A percentile compares a stretch with the other conserved stretches of the same genome.
These are phyloP conservation scores for Salarias fasciatus DNA, from an alignment of 2,797 vertebrate genomes.

Conservation along the genomic window DNA sequence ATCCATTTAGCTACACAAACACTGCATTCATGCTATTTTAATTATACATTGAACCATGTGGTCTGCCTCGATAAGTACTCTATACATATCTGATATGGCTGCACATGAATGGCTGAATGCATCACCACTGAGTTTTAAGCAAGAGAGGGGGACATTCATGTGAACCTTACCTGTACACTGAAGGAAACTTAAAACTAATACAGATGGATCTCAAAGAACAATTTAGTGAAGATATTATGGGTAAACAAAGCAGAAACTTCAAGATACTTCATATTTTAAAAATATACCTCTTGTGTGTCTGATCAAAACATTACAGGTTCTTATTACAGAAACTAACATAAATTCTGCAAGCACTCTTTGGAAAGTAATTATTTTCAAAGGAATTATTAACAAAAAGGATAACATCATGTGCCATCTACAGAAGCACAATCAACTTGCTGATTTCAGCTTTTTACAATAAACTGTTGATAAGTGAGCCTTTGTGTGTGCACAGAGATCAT, in stretches of 20 bases:
- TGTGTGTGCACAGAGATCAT: conserved; percentile 5
- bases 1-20: background rate
- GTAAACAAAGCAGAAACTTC: background rate
- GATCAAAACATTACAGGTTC: too few relatives aligned
- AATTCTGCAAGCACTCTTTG: background rate
- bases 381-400: background rate
- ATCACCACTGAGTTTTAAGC: conserved; percentile 15
- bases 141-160: background rate
- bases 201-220: conserved; percentile 4
- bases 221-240: background rate
- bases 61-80: conserved; percentile 15
- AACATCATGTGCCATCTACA: conserved; percentile 21
- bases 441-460: conserved; percentile 43
- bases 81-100: background rate
- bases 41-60: background rate
- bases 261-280: background rate
- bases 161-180: background rate
- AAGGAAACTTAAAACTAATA: background rate
- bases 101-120: background rate
- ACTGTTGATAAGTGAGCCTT: background rate
- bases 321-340: background rate
- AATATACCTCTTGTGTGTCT: background rate
- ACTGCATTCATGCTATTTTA: background rate
- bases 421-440: conserved; percentile 7
- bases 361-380: too few relatives aligned